Base-by-base conservation (phyloP, 2,888 invertebrate species). In the Julus scanicus region DNA sequence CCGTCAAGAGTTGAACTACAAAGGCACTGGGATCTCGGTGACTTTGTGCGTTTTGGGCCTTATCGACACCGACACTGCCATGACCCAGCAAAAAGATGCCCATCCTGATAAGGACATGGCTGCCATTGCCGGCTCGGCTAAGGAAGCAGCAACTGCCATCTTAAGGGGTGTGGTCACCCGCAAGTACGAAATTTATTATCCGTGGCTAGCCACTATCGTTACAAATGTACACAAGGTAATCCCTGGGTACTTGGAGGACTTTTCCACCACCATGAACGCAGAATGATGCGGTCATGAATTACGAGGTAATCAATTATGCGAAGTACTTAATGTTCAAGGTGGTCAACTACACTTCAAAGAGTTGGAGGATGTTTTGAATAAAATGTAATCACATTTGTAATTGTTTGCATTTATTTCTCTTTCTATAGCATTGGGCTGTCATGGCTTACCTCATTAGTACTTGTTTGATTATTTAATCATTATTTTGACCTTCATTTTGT, bases 71-170 rank as follows among this genome's bases (percentile, higher is more conserved):
- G 86, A 88, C 63, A 53, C 20, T 11, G 88, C 48, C 83, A 84
- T 84, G 44, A 39, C 40, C 20, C 17, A n/a, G 6, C 40, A 20
- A n/a, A 13, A 84, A 2, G 44, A n/a, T 15, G 40, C 87, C 29
- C 17, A 57, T 6, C 40, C 40, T 2, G 40, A 29, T 17, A 57
- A 40, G 39, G 71, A 63, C 40, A 87, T 87, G 2, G n/a, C 63
- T 5, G 63, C 49, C 20, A 49, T 57, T 15, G 87, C 87, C 11
- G 53, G 53, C 3, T 87, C 87, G 29, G 53, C 57, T 9, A 13
- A 15, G n/a, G 88, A 88, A n/a, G 86, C 88, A n/a, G 88, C 88
- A 40, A n/a, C 17, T 3, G 85, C n/a, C 39, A 88, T 86, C 20
- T n/a, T 88, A 13, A 84, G 57, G 29, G 88, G 88, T 1, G 84